A percentile compares a stretch with the other conserved stretches of the same genome.
Evolutionary conservation across 1,140 invertebrate species (phyloP).

Genomic region (Cydia amplana): DNA sequence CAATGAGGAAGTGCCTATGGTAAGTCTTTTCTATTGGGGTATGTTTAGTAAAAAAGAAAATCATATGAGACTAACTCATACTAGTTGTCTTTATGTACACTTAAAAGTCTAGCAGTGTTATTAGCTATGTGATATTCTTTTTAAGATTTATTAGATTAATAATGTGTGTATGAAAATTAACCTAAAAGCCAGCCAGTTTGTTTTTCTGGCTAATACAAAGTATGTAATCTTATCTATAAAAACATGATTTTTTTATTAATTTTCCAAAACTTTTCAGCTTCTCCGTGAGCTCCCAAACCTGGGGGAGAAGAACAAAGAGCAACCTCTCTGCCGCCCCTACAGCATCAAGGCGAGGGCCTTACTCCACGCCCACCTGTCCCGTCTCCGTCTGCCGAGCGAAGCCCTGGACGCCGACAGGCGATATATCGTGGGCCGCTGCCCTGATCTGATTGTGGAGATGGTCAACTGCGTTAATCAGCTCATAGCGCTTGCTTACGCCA

Average conservation of each 20-base stretch:
- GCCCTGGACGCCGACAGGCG: slow-evolving; percentile 92
- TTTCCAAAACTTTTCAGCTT: slow-evolving; percentile 80
- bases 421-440: slow-evolving; percentile 95
- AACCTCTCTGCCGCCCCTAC: slow-evolving; percentile 95
- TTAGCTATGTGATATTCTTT: too few species aligned
- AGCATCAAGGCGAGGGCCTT: slow-evolving; percentile 97
- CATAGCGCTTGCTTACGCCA: neutral
- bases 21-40: slow-evolving; percentile 81
- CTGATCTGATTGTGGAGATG: slow-evolving; percentile 98
- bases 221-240: too few species aligned
- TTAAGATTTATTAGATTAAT: too few species aligned
- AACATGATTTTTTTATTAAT: too few species aligned
- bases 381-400: neutral
- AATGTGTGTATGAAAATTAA: too few species aligned
- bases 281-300: slow-evolving; percentile 95
- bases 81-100: too few species aligned
- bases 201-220: too few species aligned
- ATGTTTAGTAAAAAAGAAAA: too few species aligned
- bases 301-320: slow-evolving; percentile 97
- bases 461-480: slow-evolving; percentile 85
- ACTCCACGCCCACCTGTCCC: slow-evolving; percentile 90
- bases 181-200: too few species aligned
- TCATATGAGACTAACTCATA: too few species aligned
- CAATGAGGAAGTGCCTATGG: slow-evolving; percentile 95
- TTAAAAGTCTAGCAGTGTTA: too few species aligned